Evolutionary conservation across 2,888 invertebrate genomes (phyloP).

Genomic region (Pristionchus arcanus): DNA sequence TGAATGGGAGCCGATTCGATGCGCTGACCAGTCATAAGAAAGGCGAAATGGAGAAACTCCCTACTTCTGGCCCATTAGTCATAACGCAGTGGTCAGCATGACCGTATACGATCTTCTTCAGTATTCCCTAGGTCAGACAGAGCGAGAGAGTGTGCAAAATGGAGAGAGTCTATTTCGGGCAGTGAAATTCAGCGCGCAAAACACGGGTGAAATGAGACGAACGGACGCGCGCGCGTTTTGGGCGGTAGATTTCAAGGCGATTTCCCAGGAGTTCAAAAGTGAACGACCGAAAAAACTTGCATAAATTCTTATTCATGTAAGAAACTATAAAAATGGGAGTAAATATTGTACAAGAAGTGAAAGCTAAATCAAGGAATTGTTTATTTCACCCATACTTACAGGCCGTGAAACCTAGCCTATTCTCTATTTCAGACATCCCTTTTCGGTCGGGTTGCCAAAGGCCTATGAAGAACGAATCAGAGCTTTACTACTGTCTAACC

Average conservation of each 20-base stretch:
- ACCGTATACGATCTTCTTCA: too few relatives aligned
- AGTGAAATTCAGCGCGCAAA: not conserved
- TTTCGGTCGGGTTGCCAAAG: too few relatives aligned
- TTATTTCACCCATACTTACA: not conserved
- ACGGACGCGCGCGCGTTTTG: not conserved
- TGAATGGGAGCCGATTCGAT: too few relatives aligned
- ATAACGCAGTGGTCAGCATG: conserved; percentile 2
- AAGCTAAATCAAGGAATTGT: not conserved
- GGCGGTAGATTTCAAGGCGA: conserved; percentile 27
- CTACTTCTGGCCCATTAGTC: conserved; percentile 25
- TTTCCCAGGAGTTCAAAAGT: not conserved
- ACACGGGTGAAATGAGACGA: conserved; percentile 21
- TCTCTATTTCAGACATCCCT: not conserved
- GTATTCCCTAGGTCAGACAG: not conserved
- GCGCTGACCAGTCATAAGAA: not conserved
- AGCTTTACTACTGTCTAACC: not conserved
- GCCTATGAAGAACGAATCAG: too few relatives aligned
- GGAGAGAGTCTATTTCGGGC: not conserved
- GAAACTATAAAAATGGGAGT: too few relatives aligned
- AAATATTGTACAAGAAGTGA: too few relatives aligned
- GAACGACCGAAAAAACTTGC: not conserved
- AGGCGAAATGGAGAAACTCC: not conserved
- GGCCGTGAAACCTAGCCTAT: not conserved
- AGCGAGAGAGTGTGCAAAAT: not conserved
- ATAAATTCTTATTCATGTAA: not conserved